These are phyloP conservation scores for Nezara viridula DNA, from an alignment of 2,888 invertebrate species.

Conservation along the genomic window DNA sequence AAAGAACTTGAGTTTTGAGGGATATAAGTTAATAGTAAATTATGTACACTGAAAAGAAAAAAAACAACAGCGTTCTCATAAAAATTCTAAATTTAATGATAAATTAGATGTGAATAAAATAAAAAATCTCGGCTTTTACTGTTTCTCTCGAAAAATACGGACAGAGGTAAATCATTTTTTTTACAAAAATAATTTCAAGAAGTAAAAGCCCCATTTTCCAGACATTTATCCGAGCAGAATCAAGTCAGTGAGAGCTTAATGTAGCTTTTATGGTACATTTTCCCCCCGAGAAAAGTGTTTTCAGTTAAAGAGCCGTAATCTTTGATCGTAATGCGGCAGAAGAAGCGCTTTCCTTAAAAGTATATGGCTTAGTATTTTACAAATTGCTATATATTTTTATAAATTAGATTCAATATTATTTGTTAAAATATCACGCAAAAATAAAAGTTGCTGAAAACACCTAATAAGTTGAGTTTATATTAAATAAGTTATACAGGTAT, in stretches of 20 bases:
- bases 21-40: too few species aligned
- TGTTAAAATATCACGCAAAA: too few species aligned
- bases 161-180: not conserved
- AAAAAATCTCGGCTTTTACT: not conserved
- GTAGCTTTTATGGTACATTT: not conserved
- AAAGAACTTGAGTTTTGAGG: too few species aligned
- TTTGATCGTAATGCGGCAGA: not conserved
- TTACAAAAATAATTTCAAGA: not conserved
- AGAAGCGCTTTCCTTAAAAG: not conserved
- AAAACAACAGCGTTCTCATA: too few species aligned
- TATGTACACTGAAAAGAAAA: too few species aligned
- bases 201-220: constrained; percentile 13
- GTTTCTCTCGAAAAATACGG: not conserved
- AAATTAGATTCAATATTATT: too few species aligned
- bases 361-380: too few species aligned
- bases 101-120: not conserved
- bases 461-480: too few species aligned
- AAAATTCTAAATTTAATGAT: too few species aligned
- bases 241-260: not conserved
- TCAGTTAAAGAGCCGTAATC: not conserved
- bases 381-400: too few species aligned
- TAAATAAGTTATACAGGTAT: too few species aligned
- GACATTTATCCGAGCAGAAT: not conserved
- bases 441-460: too few species aligned
- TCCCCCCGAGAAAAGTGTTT: not conserved